Evolutionary conservation across 1,140 invertebrate species (phyloP), one percentile per base, ranked within the genome.

Genomic region (Amphibalanus amphitrite): DNA sequence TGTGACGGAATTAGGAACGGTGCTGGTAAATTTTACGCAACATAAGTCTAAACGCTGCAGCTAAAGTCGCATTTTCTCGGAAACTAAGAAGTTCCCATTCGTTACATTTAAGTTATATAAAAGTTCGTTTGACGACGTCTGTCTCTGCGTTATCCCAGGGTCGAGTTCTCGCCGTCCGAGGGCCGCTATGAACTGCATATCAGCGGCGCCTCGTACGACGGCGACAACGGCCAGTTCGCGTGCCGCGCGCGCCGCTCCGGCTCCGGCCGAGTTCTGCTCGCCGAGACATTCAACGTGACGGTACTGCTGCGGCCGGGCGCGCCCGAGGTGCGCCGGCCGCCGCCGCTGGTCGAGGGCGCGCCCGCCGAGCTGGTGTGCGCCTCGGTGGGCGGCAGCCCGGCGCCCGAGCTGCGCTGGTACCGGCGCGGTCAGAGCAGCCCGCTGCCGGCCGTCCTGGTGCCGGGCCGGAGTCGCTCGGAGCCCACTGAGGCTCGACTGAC

Each of bases 191-290:
- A 95, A 81, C 83, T 96, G 75, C 83, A 89, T 77, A 93, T 96
- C 74, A 75, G 75, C 71, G 72, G 72, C 29, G 77, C 79, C 20
- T 76, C 89, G 28, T 95, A 95, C 81, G 90, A 90, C 76, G 83
- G 90, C 0, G 92, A 96, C 81, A 93, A 95, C 78, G 93, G 92
- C 8, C 86, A 88, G 74, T 95, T 95, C 81, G 91, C 93, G 81
- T 96, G 93, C 78, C 86, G 89, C 28, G 85, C 94, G 67, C 94
- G 93, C 79, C 88, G 88, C 29, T 87, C 85, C 30, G 90, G 91
- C 20, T 91, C 88, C 17, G 92, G 92, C 0, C 83, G 85, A 15
- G 90, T 91, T 77, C 82, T 93, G 28, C 90, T 93, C 81, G 87
- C 88, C 71, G 90, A 93, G 79, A 86, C 86, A 47, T 88, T 93